Conservation (phyloP, 2,888 invertebrate genomes). For the Diarsia mendica region DNA sequence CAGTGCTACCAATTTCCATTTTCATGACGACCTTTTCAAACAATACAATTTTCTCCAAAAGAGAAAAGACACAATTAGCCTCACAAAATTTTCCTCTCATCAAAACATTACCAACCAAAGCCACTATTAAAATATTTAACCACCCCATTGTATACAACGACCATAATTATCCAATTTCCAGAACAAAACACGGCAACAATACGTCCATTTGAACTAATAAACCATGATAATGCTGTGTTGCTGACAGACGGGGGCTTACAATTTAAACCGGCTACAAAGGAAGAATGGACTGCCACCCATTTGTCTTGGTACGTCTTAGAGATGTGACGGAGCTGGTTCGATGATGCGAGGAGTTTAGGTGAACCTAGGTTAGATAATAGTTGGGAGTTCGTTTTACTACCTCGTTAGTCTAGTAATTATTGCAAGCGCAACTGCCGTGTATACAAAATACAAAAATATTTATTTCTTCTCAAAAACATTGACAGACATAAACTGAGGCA, state of each 20-base stretch:
- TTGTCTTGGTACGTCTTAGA: constrained; percentile 59
- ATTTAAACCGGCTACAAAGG: constrained; percentile 64
- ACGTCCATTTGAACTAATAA: constrained; percentile 62
- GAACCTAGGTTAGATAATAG: background rate
- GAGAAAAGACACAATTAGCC: constrained; percentile 4
- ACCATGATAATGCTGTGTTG: constrained; percentile 51
- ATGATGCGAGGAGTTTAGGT: constrained; percentile 13
- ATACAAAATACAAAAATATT: no score
- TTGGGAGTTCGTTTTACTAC: background rate
- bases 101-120: constrained; percentile 31
- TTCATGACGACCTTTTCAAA: background rate
- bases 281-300: constrained; percentile 62
- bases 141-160: constrained; percentile 45
- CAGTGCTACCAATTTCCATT: background rate
- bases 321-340: constrained; percentile 31
- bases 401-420: no score
- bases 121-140: constrained; percentile 40
- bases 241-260: constrained; percentile 65
- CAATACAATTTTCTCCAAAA: background rate
- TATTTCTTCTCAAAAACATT: no score
- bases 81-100: background rate
- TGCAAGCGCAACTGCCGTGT: no score
- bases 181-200: constrained; percentile 66
- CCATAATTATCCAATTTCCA: constrained; percentile 57
- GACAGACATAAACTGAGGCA: no score